Evolutionary conservation across 1,140 invertebrate genomes (phyloP).

Genomic region (Antheraea pernyi): DNA sequence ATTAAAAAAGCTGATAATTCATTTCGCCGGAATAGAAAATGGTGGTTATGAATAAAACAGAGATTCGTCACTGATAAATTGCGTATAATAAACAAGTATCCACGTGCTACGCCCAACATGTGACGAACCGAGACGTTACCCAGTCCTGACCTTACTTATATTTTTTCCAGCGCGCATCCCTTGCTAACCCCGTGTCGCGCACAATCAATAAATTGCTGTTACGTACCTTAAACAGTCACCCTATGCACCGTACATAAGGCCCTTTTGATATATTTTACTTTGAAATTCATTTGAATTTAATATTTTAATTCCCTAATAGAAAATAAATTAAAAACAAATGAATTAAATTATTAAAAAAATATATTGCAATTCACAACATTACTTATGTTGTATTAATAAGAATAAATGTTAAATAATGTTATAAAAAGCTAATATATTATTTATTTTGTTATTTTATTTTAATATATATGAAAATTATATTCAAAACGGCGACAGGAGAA

Average conservation of each 20-base stretch:
- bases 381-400: too few species aligned
- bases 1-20: neutral
- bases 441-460: too few species aligned
- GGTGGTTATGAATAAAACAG: too few species aligned
- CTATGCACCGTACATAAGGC: neutral
- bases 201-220: constrained; percentile 59
- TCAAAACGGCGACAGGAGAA: neutral
- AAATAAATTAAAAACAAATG: neutral
- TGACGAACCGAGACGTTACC: neutral
- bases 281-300: constrained; percentile 26
- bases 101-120: constrained; percentile 10
- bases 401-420: too few species aligned
- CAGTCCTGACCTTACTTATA: constrained; percentile 49
- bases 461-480: neutral
- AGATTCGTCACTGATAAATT: neutral
- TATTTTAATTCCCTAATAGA: constrained; percentile 16
- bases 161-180: constrained; percentile 32
- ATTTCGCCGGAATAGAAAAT: neutral
- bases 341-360: too few species aligned
- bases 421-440: too few species aligned
- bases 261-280: neutral
- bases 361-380: too few species aligned
- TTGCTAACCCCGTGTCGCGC: constrained; percentile 31
- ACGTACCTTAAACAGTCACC: constrained; percentile 10
- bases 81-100: neutral